Evolutionary conservation across 2,888 invertebrate genomes (phyloP).

Genomic region (Agrotis puta): DNA sequence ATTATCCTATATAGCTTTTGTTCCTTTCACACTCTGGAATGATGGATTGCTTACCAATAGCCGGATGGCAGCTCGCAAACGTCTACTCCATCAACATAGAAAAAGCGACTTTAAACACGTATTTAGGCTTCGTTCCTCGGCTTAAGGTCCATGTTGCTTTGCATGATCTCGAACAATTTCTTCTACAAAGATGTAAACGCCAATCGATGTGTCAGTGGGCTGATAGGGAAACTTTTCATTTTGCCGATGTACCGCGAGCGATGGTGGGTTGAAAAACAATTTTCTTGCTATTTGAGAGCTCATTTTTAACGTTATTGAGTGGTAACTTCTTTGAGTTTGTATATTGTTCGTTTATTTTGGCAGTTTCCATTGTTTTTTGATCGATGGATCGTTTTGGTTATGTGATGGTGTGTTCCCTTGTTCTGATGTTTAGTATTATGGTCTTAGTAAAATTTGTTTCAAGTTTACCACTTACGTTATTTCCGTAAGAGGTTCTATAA

Average conservation of each 20-base stretch:
- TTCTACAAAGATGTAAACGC: constrained; percentile 88
- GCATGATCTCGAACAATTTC: constrained; percentile 82
- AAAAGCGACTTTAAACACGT: constrained; percentile 74
- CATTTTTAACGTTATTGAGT: constrained; percentile 88
- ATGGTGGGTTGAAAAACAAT: constrained; percentile 85
- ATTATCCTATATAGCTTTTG: constrained; percentile 77
- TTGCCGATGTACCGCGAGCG: constrained; percentile 82
- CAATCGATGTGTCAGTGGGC: constrained; percentile 88
- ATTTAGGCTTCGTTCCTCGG: constrained; percentile 66
- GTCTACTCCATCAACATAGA: constrained; percentile 77
- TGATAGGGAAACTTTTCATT: constrained; percentile 90
- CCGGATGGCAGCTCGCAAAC: constrained; percentile 82
- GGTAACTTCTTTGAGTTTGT: constrained; percentile 77
- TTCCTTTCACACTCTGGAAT: constrained; percentile 81
- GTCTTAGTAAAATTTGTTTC: constrained; percentile 21
- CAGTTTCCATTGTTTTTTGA: constrained; percentile 75
- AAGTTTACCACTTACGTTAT: constrained; percentile 35
- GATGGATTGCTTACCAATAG: constrained; percentile 87
- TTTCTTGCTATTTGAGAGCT: constrained; percentile 85
- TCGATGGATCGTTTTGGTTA: constrained; percentile 72
- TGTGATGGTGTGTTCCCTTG: constrained; percentile 40
- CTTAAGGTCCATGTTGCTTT: constrained; percentile 82
- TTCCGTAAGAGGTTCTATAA: constrained; percentile 59
- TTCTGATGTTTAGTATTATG: constrained; percentile 23
- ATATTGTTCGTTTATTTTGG: constrained; percentile 72